phyloP scores from a whole-genome alignment of 2,113 vertebrate genomes.

The Corythaeola cristata region DNA sequence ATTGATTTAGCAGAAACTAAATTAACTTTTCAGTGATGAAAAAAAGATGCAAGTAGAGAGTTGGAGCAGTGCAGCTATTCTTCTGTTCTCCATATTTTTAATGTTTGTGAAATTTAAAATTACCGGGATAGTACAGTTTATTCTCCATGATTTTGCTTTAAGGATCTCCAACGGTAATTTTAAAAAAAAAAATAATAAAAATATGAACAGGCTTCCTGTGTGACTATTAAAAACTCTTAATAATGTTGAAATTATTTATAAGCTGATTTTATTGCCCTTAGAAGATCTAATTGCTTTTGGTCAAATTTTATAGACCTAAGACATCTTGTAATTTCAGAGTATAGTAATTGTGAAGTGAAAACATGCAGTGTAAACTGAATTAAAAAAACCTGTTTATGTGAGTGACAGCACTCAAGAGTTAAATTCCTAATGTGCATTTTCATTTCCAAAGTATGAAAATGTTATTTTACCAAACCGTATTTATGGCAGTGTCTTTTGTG shows the following conservation, averaged over 20 bases:
- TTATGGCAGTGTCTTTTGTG: not conserved
- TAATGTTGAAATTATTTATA: not conserved
- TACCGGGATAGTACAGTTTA: not conserved
- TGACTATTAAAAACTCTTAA: not conserved
- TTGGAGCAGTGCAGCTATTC: not conserved
- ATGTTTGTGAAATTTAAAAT: not conserved
- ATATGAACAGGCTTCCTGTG: not conserved
- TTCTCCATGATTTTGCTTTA: not conserved
- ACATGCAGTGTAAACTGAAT: not conserved
- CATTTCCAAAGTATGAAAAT: not conserved
- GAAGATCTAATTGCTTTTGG: not conserved
- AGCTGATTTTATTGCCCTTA: not conserved
- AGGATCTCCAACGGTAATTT: not conserved
- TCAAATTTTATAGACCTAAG: not conserved
- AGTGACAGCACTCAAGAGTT: not conserved
- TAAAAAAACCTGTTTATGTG: not conserved
- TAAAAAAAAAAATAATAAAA: not conserved
- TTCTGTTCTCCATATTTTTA: not conserved
- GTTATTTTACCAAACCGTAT: not conserved
- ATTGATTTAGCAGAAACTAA: conserved; percentile 19
- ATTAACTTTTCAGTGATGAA: conserved; percentile 23
- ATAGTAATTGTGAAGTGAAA: not conserved
- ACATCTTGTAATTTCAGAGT: not conserved
- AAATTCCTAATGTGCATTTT: not conserved
- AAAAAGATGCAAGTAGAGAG: not conserved